Conservation (phyloP, 2,888 invertebrate genomes). For the Scaptomyza reducta region DNA sequence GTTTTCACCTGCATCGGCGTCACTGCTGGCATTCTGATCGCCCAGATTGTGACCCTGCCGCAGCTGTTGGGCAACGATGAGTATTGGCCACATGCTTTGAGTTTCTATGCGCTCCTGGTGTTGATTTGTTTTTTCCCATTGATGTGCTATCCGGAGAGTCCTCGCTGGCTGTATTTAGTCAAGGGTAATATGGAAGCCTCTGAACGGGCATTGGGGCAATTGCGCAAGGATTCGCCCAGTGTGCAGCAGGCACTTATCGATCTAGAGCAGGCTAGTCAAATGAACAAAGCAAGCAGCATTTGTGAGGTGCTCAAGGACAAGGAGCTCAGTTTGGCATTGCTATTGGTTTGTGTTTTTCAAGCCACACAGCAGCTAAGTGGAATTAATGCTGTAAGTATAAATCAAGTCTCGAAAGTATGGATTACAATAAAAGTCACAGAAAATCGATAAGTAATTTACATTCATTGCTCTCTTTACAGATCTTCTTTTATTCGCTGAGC, state of each 20-base stretch:
- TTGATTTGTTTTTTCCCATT: constrained; percentile 87
- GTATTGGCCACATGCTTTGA: constrained; percentile 91
- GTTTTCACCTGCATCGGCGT: constrained; percentile 88
- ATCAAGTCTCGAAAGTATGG: no score
- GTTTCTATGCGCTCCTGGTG: constrained; percentile 89
- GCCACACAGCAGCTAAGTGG: constrained; percentile 95
- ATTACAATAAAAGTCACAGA: no score
- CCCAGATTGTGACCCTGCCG: constrained; percentile 77
- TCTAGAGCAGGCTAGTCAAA: constrained; percentile 85
- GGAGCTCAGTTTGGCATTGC: constrained; percentile 88
- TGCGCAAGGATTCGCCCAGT: constrained; percentile 52
- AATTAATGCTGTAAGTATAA: constrained; percentile 90
- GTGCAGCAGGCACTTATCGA: constrained; percentile 86
- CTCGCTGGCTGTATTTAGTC: constrained; percentile 91
- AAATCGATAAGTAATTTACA: no score
- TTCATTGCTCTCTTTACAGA: constrained; percentile 82
- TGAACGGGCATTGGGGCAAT: constrained; percentile 52
- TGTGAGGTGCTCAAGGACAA: constrained; percentile 86
- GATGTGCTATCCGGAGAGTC: constrained; percentile 92
- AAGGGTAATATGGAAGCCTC: constrained; percentile 88
- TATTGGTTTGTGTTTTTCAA: constrained; percentile 89
- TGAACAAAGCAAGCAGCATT: constrained; percentile 85
- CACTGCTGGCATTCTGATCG: constrained; percentile 80
- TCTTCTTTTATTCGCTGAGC: constrained; percentile 91
- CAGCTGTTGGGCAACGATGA: constrained; percentile 85